Evolutionary conservation across 2,797 vertebrate species (phyloP).

Genomic region (Erithacus rubecula): DNA sequence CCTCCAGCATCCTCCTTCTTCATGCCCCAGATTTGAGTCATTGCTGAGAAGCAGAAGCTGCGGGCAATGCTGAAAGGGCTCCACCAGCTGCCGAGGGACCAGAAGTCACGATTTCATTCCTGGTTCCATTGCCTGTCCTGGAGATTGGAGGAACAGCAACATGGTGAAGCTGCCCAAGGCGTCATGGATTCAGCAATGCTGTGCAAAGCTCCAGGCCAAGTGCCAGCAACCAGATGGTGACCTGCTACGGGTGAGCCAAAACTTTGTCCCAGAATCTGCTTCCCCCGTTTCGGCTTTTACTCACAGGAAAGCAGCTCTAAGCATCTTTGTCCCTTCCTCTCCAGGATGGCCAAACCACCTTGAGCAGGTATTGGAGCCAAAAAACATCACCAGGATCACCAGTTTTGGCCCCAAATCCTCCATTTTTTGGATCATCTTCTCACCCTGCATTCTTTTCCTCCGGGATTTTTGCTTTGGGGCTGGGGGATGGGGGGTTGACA

Average conservation of each 20-base stretch:
- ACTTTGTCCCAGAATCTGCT: background rate
- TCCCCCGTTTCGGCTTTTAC: background rate
- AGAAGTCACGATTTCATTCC: background rate
- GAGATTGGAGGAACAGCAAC: background rate
- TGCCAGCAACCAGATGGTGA: background rate
- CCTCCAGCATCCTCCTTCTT: background rate
- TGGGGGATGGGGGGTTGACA: background rate
- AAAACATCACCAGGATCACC: background rate
- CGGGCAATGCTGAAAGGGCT: fast-evolving
- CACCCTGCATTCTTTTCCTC: background rate
- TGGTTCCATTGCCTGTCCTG: fast-evolving
- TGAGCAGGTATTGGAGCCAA: background rate
- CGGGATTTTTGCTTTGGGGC: background rate
- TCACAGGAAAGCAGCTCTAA: background rate
- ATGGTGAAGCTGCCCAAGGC: background rate
- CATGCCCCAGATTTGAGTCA: background rate
- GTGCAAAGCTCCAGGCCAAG: background rate
- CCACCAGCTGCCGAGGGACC: fast-evolving
- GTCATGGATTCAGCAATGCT: background rate
- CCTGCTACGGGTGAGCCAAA: background rate
- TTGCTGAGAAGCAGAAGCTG: background rate
- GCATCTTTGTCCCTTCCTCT: background rate
- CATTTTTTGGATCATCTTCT: fast-evolving
- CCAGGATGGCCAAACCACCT: background rate
- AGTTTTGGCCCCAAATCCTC: background rate